These are phyloP conservation scores for Drosophila athabasca DNA, from an alignment of 1,140 invertebrate species.

Conservation along the genomic window DNA sequence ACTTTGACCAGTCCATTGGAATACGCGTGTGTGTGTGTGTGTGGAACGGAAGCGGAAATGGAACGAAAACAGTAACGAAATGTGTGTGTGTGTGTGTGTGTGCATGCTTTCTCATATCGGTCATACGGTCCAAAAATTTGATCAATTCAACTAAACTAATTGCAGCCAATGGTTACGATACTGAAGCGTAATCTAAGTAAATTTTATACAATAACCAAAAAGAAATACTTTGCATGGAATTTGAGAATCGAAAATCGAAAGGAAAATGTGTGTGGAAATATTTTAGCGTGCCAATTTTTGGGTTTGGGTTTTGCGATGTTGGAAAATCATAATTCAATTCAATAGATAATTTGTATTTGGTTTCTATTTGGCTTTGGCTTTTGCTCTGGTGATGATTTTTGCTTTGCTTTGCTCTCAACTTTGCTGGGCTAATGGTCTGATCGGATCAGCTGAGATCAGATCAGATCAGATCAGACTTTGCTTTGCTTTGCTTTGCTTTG, in stretches of 20 bases:
- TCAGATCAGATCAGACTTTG: slow-evolving; percentile 46
- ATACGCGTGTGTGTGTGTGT: slow-evolving; percentile 3
- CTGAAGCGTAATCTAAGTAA: slow-evolving; percentile 35
- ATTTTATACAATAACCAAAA: slow-evolving; percentile 38
- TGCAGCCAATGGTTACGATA: slow-evolving; percentile 56
- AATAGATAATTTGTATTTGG: slow-evolving; percentile 11
- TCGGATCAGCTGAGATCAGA: slow-evolving; percentile 48
- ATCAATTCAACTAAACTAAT: slow-evolving; percentile 72
- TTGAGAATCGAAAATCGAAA: slow-evolving; percentile 20
- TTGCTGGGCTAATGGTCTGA: slow-evolving; percentile 57
- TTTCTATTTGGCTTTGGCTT: slow-evolving; percentile 14
- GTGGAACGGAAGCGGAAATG: slow-evolving; percentile 35
- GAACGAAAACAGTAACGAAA: slow-evolving; percentile 44
- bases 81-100: slow-evolving; percentile 8
- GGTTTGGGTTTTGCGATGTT: not conserved
- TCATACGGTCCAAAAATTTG: slow-evolving; percentile 47
- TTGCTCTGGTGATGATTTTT: slow-evolving; percentile 45
- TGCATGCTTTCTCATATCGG: slow-evolving; percentile 39
- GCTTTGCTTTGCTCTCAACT: slow-evolving; percentile 40
- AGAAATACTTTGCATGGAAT: slow-evolving; percentile 23
- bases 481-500: slow-evolving; percentile 28
- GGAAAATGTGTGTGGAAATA: slow-evolving; percentile 27
- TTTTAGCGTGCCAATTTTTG: slow-evolving; percentile 38
- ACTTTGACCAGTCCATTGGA: slow-evolving; percentile 22
- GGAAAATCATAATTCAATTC: slow-evolving; percentile 48